Evolutionary conservation across 2,888 invertebrate species (phyloP), one percentile per base, ranked within the genome.

Genomic region (Lagria hirta): DNA sequence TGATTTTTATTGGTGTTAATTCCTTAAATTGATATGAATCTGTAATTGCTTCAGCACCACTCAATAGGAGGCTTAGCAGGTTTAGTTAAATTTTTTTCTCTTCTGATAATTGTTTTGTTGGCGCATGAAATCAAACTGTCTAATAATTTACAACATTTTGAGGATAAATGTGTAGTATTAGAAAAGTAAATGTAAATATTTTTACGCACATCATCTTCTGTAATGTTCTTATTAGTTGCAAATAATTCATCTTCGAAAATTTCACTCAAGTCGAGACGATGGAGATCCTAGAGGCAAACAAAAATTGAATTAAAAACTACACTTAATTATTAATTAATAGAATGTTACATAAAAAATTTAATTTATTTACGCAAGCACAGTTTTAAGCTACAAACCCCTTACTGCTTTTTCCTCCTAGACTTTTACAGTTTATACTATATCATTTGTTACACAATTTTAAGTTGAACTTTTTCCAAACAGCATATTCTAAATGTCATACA

Each of bases 141-240:
- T 28, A 28, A 4, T 28, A 15, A 28, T 28, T 4, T 28, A 28
- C 6, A 28, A 12, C 28, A 14, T 13, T 28, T 13, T 28, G 10
- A 13, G 16, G 15, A 28, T 28, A 28, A 4, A 28, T 28, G 6
- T 28, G 13, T 28, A 28, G 28, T 28, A 28, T 14, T 12, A n/a
- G 12, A 27, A 27, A 27, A 27, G 11, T 12, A 5, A 27, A 27
- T 27, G 27, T 27, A 27, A 27, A 27, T 10, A 27, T 27, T 13
- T 28, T 28, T 14, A 10, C 28, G 28, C 14, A 14, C 15, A 28
- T 28, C 28, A 28, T 28, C 15, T 28, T 28, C 14, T 28, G 33
- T 35, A 35, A 24, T 35, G 35, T 35, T 35, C 35, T 35, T 35
- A 35, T 35, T 35, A 23, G 13, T 21, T 34, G 12, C 23, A 34